These are phyloP conservation scores for Caenorhabditis inopinata DNA, from an alignment of 1,140 invertebrate genomes.

Conservation along the genomic window DNA sequence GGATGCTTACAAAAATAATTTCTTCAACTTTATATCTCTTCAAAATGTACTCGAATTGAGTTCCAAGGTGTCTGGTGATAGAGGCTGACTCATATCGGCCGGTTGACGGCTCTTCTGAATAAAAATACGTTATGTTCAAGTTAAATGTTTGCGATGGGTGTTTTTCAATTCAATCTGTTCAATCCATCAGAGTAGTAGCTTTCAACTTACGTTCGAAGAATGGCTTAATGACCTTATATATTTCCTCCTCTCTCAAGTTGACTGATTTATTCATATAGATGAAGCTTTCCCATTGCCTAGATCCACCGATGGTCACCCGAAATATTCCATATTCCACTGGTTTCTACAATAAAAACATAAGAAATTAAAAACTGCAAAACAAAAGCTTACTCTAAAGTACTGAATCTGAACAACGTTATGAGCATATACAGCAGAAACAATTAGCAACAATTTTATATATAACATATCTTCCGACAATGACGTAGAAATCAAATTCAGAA, in stretches of 20 bases:
- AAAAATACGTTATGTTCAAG: no score
- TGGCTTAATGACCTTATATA: neutral
- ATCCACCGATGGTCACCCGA: neutral
- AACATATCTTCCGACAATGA: neutral
- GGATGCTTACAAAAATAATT: neutral
- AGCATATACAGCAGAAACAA: neutral
- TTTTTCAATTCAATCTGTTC: no score
- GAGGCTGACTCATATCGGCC: neutral
- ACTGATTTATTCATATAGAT: neutral
- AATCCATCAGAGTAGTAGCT: no score
- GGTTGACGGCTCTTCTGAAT: neutral
- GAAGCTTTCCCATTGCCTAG: neutral
- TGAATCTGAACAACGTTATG: neutral
- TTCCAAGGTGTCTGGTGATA: neutral
- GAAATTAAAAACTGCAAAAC: neutral
- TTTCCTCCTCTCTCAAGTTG: neutral
- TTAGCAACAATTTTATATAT: neutral
- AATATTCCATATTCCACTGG: neutral
- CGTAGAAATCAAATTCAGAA: neutral
- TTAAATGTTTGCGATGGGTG: no score
- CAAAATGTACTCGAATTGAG: slow-evolving; percentile 1
- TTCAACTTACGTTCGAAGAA: neutral
- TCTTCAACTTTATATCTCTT: neutral
- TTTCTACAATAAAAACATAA: neutral
- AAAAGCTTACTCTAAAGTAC: neutral